A percentile compares a stretch with the other conserved stretches of the same genome.
phyloP scores from a whole-genome alignment of 2,113 vertebrate genomes.

The Trematomus loennbergii region DNA sequence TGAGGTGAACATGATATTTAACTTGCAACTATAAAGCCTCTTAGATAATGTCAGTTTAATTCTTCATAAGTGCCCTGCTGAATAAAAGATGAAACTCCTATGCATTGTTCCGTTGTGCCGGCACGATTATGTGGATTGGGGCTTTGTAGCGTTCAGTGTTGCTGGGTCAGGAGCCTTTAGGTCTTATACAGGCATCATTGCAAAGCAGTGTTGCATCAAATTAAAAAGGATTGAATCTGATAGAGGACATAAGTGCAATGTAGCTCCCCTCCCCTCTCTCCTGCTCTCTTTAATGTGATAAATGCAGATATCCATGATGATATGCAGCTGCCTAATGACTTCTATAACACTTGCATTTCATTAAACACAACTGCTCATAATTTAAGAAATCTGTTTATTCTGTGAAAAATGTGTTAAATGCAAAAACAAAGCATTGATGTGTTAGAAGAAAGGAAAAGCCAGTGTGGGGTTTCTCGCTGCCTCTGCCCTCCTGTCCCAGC shows the following conservation, averaged over 20 bases:
- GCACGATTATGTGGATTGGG: slow-evolving; percentile 21
- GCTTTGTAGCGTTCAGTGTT: slow-evolving; percentile 34
- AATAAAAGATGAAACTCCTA: slow-evolving; percentile 61
- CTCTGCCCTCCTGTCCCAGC: slow-evolving; percentile 37
- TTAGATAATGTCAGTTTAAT: slow-evolving; percentile 62
- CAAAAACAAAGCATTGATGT: slow-evolving; percentile 19
- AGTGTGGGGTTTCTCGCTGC: slow-evolving; percentile 18
- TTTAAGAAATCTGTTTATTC: slow-evolving; percentile 9
- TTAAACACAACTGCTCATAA: slow-evolving; percentile 13
- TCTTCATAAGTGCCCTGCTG: slow-evolving; percentile 42
- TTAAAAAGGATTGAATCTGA: slow-evolving; percentile 12
- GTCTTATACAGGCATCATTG: slow-evolving; percentile 27
- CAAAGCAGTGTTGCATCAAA: not conserved
- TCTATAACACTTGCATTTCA: slow-evolving; percentile 14
- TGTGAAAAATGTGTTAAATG: slow-evolving; percentile 13
- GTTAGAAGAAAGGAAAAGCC: not conserved
- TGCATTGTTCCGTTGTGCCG: slow-evolving; percentile 11
- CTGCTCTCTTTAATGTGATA: slow-evolving; percentile 3
- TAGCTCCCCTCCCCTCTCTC: not conserved
- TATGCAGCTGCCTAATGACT: slow-evolving; percentile 20
- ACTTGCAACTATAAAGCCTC: slow-evolving; percentile 15
- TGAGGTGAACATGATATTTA: slow-evolving; percentile 21
- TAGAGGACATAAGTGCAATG: slow-evolving; percentile 2
- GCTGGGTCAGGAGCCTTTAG: slow-evolving; percentile 1
- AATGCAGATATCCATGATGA: slow-evolving; percentile 11